Evolutionary conservation across 2,888 invertebrate species (phyloP).

Genomic region (Abrostola triplasia): DNA sequence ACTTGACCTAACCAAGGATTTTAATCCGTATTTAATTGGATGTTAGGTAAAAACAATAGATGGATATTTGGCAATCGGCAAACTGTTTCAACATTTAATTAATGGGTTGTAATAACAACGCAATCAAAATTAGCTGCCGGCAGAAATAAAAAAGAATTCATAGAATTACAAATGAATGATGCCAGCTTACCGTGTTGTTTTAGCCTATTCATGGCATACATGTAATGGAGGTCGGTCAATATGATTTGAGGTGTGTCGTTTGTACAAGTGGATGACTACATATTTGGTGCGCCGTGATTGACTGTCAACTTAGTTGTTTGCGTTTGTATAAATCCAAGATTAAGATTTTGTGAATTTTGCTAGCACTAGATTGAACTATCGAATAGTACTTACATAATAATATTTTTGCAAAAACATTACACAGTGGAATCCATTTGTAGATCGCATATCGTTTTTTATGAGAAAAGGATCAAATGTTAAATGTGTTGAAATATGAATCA

Average conservation of each 20-base stretch:
- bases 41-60: background rate
- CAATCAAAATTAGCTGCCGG: background rate
- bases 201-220: constrained; percentile 21
- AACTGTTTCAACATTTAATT: constrained; percentile 19
- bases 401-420: too few relatives aligned
- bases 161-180: constrained; percentile 17
- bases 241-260: constrained; percentile 43
- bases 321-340: background rate
- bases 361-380: background rate
- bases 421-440: too few relatives aligned
- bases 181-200: constrained; percentile 32
- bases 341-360: background rate
- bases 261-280: constrained; percentile 26
- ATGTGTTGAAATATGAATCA: too few relatives aligned
- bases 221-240: constrained; percentile 43
- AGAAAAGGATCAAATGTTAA: too few relatives aligned
- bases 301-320: constrained; percentile 1
- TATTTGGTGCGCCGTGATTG: constrained; percentile 27
- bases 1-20: too few relatives aligned
- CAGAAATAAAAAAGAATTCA: constrained; percentile 20
- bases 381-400: too few relatives aligned
- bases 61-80: background rate
- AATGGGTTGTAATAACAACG: constrained; percentile 13
- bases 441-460: too few relatives aligned
- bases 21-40: too few relatives aligned